phyloP scores from a whole-genome alignment of 2,113 vertebrate genomes.

The Toxotes chatareus region DNA sequence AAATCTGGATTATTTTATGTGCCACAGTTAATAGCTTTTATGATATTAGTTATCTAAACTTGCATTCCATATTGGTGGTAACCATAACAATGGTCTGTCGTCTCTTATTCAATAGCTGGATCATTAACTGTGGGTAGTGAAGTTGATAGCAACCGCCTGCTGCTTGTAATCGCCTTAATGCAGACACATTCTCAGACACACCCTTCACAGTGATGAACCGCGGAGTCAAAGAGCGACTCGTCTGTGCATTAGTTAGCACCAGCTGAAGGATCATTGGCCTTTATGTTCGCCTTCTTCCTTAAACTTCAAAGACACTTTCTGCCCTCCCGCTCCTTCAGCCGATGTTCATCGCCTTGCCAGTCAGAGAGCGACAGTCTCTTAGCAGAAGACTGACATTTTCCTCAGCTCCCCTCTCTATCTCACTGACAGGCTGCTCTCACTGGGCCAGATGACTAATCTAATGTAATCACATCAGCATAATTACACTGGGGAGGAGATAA shows the following conservation, averaged over 20 bases:
- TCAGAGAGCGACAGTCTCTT: conserved; percentile 55
- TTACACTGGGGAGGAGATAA: conserved; percentile 81
- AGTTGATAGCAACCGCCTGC: conserved; percentile 1
- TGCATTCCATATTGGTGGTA: conserved; percentile 20
- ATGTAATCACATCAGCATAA: conserved; percentile 86
- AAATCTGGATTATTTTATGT: conserved; percentile 23
- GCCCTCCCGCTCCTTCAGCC: conserved; percentile 36
- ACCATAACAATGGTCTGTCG: not conserved
- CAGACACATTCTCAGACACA: conserved; percentile 22
- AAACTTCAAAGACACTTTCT: conserved; percentile 45
- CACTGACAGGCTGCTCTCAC: conserved; percentile 78
- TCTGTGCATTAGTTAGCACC: conserved; percentile 25
- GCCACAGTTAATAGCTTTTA: conserved; percentile 18
- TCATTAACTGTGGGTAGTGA: not conserved
- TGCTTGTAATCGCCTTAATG: conserved; percentile 30
- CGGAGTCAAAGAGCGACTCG: conserved; percentile 6
- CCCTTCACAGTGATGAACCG: not conserved
- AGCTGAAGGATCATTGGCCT: conserved; percentile 28
- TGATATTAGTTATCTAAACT: not conserved
- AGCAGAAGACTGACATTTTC: conserved; percentile 69
- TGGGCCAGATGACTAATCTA: conserved; percentile 81
- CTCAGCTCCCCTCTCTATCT: conserved; percentile 62
- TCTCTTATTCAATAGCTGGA: not conserved
- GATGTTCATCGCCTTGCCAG: conserved; percentile 36
- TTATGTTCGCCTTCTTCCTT: conserved; percentile 31